Conservation (phyloP, 2,113 vertebrate genomes). For the Callipepla californica region DNA sequence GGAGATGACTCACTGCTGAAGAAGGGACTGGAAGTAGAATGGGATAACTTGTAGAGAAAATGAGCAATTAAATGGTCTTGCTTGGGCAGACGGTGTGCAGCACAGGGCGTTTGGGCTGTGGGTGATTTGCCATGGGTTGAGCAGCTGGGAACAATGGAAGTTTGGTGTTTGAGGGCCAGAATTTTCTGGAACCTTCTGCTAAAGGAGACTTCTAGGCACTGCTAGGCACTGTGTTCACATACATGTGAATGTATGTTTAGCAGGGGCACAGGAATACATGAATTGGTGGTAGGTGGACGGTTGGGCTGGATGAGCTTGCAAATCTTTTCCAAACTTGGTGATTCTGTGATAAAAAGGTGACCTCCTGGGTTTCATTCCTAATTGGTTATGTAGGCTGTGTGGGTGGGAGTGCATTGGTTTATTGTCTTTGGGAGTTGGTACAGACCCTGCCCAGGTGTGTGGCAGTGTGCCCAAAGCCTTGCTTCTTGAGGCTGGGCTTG, state of each 20-base stretch:
- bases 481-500: not conserved
- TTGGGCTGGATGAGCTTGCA: no score
- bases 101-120: accelerated
- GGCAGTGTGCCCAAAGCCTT: not conserved
- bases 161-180: not conserved
- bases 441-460: not conserved
- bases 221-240: no score
- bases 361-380: not conserved
- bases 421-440: no score
- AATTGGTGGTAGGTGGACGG: no score
- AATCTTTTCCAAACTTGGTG: no score
- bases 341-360: not conserved
- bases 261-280: no score
- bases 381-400: not conserved
- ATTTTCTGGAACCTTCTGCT: not conserved
- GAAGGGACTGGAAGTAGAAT: not conserved
- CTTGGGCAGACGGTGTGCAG: not conserved
- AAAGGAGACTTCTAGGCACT: not conserved
- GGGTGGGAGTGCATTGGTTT: not conserved
- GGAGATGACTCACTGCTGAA: not conserved
- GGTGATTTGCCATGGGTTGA: not conserved
- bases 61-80: not conserved
- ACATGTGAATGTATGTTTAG: no score
- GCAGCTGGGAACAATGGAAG: not conserved
- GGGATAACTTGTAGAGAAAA: not conserved